phyloP scores from a whole-genome alignment of 2,888 invertebrate genomes.

The Desoria tigrina region DNA sequence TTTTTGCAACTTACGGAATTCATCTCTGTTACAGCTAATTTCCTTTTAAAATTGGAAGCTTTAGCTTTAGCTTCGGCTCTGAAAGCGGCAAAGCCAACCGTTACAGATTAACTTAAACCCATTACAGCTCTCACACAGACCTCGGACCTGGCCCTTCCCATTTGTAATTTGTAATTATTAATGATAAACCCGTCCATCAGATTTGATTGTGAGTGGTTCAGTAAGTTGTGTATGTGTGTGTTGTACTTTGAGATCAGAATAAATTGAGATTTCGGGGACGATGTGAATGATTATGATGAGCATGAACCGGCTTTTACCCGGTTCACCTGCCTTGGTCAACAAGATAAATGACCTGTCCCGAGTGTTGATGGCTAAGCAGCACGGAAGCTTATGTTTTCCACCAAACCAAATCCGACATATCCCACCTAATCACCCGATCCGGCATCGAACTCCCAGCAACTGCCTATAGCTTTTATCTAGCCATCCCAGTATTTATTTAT shows the following conservation, averaged over 20 bases:
- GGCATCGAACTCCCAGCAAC: too few relatives aligned
- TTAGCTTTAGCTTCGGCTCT: too few relatives aligned
- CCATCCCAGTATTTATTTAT: background rate
- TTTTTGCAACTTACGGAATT: slow-evolving; percentile 12
- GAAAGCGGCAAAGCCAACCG: too few relatives aligned
- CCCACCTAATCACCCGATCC: background rate
- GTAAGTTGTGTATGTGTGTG: too few relatives aligned
- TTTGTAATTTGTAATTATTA: too few relatives aligned
- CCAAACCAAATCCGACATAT: background rate
- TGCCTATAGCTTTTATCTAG: too few relatives aligned
- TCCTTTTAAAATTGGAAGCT: background rate
- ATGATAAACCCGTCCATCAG: too few relatives aligned
- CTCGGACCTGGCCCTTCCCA: too few relatives aligned
- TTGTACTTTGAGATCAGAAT: slow-evolving; percentile 4
- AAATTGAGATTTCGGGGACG: slow-evolving; percentile 12
- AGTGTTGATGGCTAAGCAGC: slow-evolving; percentile 2
- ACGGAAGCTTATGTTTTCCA: slow-evolving; percentile 6
- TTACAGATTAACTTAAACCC: too few relatives aligned
- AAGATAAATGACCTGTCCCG: slow-evolving; percentile 18
- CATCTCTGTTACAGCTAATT: background rate
- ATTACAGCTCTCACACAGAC: too few relatives aligned
- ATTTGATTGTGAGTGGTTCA: too few relatives aligned
- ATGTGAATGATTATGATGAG: slow-evolving; percentile 2
- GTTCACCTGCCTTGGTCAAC: background rate
- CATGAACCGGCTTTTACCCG: slow-evolving; percentile 1